phyloP scores from a whole-genome alignment of 2,113 vertebrate species.

The Cyprinodon variegatus region DNA sequence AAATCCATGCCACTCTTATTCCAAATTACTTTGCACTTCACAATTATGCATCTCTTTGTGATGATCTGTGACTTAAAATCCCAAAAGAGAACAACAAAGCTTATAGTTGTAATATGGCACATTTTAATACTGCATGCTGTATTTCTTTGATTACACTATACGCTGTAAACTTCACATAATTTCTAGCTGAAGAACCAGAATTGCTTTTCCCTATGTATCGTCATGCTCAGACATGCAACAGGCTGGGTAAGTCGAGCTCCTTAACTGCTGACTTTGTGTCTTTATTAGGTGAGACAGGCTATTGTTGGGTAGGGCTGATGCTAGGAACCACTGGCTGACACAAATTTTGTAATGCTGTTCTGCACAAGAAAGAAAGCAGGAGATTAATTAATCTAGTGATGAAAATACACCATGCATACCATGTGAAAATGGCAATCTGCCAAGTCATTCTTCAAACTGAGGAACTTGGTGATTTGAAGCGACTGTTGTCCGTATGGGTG shows the following conservation, averaged over 20 bases:
- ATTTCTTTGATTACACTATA: not conserved
- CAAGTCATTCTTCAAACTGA: constrained; percentile 30
- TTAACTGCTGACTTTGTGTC: constrained; percentile 81
- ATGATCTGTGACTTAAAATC: no score
- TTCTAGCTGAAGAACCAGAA: constrained; percentile 8
- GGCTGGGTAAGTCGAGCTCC: constrained; percentile 67
- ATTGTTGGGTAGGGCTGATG: constrained; percentile 58
- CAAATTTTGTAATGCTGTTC: constrained; percentile 62
- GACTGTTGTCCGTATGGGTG: constrained; percentile 46
- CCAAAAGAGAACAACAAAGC: no score
- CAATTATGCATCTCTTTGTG: not conserved
- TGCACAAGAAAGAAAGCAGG: constrained; percentile 63
- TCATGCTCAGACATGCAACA: constrained; percentile 58
- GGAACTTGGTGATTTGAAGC: constrained; percentile 21
- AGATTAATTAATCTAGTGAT: constrained; percentile 52
- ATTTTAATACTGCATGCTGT: no score
- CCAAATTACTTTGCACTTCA: not conserved
- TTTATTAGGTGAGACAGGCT: constrained; percentile 37
- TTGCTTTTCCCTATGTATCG: constrained; percentile 66
- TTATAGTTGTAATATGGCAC: no score
- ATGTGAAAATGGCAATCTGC: constrained; percentile 7
- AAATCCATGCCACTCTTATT: no score
- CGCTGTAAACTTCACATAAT: constrained; percentile 1
- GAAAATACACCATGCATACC: not conserved
- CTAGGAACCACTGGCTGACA: constrained; percentile 60